Conservation (phyloP, 2,113 vertebrate genomes). For the Dromas ardeola region DNA sequence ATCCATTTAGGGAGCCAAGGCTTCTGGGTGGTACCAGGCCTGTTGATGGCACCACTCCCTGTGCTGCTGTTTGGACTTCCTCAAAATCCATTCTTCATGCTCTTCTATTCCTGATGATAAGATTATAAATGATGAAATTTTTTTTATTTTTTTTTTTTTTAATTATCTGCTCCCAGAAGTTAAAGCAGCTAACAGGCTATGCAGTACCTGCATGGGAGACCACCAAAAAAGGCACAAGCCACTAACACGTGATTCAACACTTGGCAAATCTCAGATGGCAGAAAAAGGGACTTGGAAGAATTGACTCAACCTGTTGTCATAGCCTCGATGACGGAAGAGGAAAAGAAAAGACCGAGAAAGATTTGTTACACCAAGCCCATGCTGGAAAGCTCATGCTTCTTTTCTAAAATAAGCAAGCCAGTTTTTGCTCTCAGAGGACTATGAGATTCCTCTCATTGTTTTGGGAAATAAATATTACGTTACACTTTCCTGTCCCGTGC, state of each 20-base stretch:
- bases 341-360: background rate
- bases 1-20: background rate
- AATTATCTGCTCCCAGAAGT: background rate
- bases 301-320: background rate
- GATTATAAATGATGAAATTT: background rate
- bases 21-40: background rate
- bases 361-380: background rate
- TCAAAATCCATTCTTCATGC: background rate
- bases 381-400: background rate
- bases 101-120: background rate
- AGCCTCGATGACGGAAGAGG: background rate
- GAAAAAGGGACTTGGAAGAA: background rate
- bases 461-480: background rate
- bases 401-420: background rate
- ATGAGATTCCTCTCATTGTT: slow-evolving; percentile 1
- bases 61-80: background rate
- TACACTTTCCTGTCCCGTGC: background rate
- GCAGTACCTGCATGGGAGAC: background rate
- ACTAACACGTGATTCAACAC: background rate
- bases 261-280: background rate
- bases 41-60: background rate
- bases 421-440: background rate
- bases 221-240: background rate
- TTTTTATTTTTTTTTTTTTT: background rate
- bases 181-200: background rate